A percentile compares a stretch with the other conserved stretches of the same genome.
These are phyloP conservation scores for Strongylocentrotus purpuratus DNA, from an alignment of 35 echinoderm and acorn worm genomes.

Conservation along the genomic window DNA sequence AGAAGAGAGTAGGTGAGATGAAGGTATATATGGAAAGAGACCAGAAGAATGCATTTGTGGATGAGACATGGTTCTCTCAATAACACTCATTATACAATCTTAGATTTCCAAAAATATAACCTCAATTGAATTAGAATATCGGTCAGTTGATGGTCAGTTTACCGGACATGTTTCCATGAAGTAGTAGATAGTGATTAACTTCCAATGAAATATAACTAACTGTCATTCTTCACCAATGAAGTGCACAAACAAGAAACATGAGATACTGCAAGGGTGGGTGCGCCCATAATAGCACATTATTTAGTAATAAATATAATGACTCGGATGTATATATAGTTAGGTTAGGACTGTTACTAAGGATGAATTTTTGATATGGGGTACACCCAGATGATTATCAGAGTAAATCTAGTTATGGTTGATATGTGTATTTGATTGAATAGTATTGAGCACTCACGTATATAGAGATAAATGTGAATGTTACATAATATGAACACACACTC, in stretches of 20 bases:
- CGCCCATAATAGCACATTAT: neutral
- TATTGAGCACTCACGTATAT: neutral
- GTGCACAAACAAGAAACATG: constrained; percentile 10
- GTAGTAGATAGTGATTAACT: neutral
- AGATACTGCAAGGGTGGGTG: neutral
- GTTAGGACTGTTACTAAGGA: neutral
- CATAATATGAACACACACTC: neutral
- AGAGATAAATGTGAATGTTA: neutral
- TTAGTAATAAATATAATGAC: neutral
- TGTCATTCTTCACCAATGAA: neutral
- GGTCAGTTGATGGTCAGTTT: neutral
- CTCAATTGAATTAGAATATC: neutral
- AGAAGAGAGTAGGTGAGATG: constrained; percentile 47
- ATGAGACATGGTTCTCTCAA: constrained; percentile 32
- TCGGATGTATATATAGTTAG: neutral
- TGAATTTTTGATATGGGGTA: neutral
- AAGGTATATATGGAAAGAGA: constrained; percentile 52
- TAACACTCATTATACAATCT: neutral
- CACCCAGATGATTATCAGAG: neutral
- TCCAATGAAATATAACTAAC: neutral
- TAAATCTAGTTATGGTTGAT: neutral
- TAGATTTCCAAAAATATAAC: neutral
- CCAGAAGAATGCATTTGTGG: constrained; percentile 46
- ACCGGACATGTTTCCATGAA: neutral
- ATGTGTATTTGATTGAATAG: neutral